A percentile compares a stretch with the other conserved stretches of the same genome.
phyloP scores from a whole-genome alignment of 2,797 vertebrate species.

The Peromyscus nudipes region DNA sequence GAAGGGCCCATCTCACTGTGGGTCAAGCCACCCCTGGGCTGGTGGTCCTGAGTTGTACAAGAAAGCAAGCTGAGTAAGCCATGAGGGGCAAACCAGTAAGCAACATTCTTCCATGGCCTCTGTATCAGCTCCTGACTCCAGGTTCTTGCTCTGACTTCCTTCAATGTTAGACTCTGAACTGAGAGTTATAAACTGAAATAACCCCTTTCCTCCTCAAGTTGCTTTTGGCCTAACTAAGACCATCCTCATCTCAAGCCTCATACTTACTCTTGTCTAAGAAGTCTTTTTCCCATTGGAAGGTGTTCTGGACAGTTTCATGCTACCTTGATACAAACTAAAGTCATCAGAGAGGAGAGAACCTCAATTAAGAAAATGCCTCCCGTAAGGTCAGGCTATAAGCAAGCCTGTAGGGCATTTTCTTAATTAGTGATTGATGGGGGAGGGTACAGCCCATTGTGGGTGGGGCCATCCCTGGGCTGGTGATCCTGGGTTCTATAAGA shows the following conservation, averaged over 20 bases:
- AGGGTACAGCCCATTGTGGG: no score
- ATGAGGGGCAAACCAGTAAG: background rate
- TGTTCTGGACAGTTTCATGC: background rate
- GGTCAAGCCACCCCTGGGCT: background rate
- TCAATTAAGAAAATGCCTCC: background rate
- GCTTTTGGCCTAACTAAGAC: background rate
- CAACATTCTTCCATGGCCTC: background rate
- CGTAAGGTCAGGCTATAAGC: background rate
- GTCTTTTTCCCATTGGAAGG: constrained; percentile 9
- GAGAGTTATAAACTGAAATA: background rate
- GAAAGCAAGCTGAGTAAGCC: background rate
- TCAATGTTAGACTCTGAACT: background rate
- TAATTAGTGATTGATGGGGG: background rate
- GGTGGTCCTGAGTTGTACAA: background rate
- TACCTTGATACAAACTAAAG: background rate
- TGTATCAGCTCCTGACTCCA: background rate
- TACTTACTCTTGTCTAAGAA: background rate
- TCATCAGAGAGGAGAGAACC: background rate
- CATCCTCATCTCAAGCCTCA: background rate
- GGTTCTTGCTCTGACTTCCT: background rate
- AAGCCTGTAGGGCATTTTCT: background rate
- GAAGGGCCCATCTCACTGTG: background rate
- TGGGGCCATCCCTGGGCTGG: background rate
- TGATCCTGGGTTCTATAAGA: background rate
- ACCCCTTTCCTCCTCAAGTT: background rate